Conservation (phyloP, 64 coral and sea anemone species). For the Montipora capricornis region DNA sequence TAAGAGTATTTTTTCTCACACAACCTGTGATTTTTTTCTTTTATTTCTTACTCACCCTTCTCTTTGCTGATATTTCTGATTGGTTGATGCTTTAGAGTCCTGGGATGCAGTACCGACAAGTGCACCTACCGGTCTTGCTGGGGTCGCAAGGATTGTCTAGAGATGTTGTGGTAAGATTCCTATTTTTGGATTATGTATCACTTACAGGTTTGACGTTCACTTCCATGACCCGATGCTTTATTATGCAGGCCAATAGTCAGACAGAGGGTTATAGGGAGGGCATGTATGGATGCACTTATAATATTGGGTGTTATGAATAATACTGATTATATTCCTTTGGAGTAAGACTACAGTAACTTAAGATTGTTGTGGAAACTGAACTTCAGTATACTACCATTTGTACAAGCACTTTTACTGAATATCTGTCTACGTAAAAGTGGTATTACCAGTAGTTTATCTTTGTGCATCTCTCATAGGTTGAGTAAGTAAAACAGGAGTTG, state of each 20-base stretch:
- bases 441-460: constrained; percentile 40
- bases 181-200: constrained; percentile 55
- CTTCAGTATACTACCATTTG: constrained; percentile 54
- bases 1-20: constrained; percentile 25
- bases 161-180: constrained; percentile 43
- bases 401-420: constrained; percentile 37
- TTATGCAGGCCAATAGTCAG: too few relatives aligned
- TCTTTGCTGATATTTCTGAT: constrained; percentile 29
- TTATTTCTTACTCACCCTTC: constrained; percentile 16
- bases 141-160: constrained; percentile 53
- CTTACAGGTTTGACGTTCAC: constrained; percentile 24
- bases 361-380: constrained; percentile 24
- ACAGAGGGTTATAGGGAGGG: not conserved
- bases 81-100: constrained; percentile 51
- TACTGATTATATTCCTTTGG: not conserved
- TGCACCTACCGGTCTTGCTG: constrained; percentile 55
- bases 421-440: constrained; percentile 25
- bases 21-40: constrained; percentile 6
- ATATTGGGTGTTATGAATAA: not conserved
- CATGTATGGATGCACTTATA: constrained; percentile 32
- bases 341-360: constrained; percentile 30
- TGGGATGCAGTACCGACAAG: constrained; percentile 65
- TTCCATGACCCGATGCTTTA: constrained; percentile 49
- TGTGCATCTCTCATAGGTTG: constrained; percentile 67
- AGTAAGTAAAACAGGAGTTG: constrained; percentile 59